Percentiles rank a stretch among this genome's conserved stretches.
These are phyloP conservation scores for Lasiurus cinereus DNA, from an alignment of 2,113 vertebrate genomes.

Conservation along the genomic window DNA sequence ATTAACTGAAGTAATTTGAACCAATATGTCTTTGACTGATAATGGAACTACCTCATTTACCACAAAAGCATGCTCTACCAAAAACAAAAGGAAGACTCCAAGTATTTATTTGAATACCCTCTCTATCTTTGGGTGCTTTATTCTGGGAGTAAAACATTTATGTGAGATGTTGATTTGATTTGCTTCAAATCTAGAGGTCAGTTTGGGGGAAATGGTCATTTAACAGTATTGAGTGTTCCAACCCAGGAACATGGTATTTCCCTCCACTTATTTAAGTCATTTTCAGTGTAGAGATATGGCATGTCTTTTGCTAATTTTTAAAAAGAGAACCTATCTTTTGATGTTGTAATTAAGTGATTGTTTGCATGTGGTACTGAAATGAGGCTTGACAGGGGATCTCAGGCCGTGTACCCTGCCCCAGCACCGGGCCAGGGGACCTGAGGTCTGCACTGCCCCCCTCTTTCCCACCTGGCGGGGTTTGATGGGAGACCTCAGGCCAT, in stretches of 20 bases:
- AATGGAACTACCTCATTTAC: constrained; percentile 23
- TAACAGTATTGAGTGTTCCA: not conserved
- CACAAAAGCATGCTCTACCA: not conserved
- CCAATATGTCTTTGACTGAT: not conserved
- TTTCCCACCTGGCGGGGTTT: too few relatives aligned
- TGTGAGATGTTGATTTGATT: not conserved
- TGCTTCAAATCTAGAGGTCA: not conserved
- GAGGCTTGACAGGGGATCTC: not conserved
- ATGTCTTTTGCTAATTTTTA: not conserved
- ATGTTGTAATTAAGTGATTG: not conserved
- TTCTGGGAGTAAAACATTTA: not conserved
- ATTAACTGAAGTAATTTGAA: not conserved
- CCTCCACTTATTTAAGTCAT: not conserved
- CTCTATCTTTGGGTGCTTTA: constrained; percentile 4
- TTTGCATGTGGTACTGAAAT: not conserved
- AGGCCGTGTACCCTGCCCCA: too few relatives aligned
- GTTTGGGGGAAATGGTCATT: not conserved
- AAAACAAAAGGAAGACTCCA: not conserved
- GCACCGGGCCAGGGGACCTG: too few relatives aligned
- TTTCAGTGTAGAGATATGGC: not conserved
- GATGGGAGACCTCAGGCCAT: too few relatives aligned
- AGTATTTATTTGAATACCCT: not conserved
- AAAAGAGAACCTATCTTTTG: not conserved
- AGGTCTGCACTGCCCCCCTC: not conserved
- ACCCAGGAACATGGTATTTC: not conserved